Evolutionary conservation across 2,888 invertebrate genomes (phyloP), one percentile per base, ranked within the genome.

Genomic region (Nomada hirtipes): DNA sequence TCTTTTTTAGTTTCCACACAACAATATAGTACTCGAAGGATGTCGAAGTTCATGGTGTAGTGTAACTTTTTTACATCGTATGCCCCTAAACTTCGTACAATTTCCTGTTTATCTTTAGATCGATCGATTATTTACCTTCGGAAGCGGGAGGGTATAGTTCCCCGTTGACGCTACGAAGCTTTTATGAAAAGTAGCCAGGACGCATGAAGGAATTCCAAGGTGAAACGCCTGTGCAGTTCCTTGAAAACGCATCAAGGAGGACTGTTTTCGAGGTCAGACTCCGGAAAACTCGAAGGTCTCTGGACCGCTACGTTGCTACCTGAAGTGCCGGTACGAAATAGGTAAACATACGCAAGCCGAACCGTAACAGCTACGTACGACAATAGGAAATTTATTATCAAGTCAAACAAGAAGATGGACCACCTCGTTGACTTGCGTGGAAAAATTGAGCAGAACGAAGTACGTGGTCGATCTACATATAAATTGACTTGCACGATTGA

Each of bases 161-260:
- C 47, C 29, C 55, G 36, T 36, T 36, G 13, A 11, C 7, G 20
- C 9, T 23, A 4, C 18, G 2, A 57, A 63, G 50, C 79, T 72
- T 83, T 88, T 85, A 86, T 87, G 64, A 69, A 78, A 63, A 79
- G 79, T 79, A 86, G 79, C 86, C 80, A 85, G 87, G 84, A 88
- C 86, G 86, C 83, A 88, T 86, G 87, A 86, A 86, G 83, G 81
- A 83, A 78, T 76, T 83, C 79, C 82, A 70, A 76, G 76, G 73
- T 76, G 73, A 76, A 65, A 63, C 50, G 29, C 72, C 36, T 36
- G 71, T 77, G 59, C 76, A 79, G 83, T 86, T 83, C 65, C 84
- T 76, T 72, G 55, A 44, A n/a, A 67, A 68, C 63, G 23, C 61
- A 76, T 74, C 57, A 65, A 53, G 13, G 42, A 75, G 63, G 69